Evolutionary conservation across 2,888 invertebrate species (phyloP).

Genomic region (Pyrrhia umbra): DNA sequence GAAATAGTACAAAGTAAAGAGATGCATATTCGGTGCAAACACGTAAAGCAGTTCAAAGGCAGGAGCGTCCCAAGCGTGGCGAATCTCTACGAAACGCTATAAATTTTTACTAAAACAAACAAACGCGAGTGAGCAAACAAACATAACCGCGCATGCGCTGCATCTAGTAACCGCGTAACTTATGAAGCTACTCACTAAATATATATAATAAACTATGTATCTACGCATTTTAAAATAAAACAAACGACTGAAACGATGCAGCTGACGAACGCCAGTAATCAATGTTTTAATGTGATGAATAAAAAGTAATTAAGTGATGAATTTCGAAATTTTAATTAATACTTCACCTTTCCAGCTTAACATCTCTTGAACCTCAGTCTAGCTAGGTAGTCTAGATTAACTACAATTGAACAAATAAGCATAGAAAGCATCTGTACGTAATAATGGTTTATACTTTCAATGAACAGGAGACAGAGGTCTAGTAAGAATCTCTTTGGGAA

Average conservation of each 20-base stretch:
- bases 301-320: constrained; percentile 10
- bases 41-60: constrained; percentile 78
- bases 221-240: constrained; percentile 52
- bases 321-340: not conserved
- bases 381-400: not conserved
- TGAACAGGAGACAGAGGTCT: constrained; percentile 3
- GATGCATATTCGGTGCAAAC: constrained; percentile 66
- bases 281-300: constrained; percentile 22
- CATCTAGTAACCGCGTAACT: constrained; percentile 58
- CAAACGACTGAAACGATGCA: constrained; percentile 45
- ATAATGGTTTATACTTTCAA: not conserved
- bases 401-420: not conserved
- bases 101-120: constrained; percentile 87
- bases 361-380: not conserved
- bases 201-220: constrained; percentile 54
- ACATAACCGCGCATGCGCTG: constrained; percentile 74
- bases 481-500: constrained; percentile 24
- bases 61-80: constrained; percentile 68
- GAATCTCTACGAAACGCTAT: constrained; percentile 79
- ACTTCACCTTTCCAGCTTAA: not conserved
- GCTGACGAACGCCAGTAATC: constrained; percentile 26
- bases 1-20: constrained; percentile 65
- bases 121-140: constrained; percentile 77
- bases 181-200: constrained; percentile 62
- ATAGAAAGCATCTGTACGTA: not conserved